Evolutionary conservation across 2,888 invertebrate species (phyloP).

Genomic region (Nasonia oneida): DNA sequence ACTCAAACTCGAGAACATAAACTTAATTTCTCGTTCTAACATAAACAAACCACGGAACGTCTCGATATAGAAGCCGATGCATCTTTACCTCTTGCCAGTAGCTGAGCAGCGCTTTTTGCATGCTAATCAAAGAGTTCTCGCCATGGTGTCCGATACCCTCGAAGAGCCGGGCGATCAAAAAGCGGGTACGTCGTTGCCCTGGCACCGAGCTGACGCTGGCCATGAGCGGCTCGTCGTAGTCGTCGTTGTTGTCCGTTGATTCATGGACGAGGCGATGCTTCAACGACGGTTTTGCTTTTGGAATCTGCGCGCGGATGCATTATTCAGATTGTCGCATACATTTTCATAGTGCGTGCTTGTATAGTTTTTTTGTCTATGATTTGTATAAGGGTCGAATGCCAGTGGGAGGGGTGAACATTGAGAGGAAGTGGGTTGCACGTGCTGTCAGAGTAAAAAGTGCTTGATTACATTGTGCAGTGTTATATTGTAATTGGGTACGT

Average conservation of each 20-base stretch:
- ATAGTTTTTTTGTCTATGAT: background rate
- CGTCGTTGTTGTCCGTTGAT: background rate
- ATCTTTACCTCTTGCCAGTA: slow-evolving; percentile 57
- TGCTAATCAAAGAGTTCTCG: slow-evolving; percentile 40
- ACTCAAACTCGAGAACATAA: background rate
- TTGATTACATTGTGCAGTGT: background rate
- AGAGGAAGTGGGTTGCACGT: background rate
- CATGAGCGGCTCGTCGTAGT: slow-evolving; percentile 42
- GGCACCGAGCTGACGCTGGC: background rate
- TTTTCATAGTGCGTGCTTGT: slow-evolving; percentile 15
- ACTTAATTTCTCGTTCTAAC: background rate
- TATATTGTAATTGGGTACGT: background rate
- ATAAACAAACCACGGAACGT: background rate
- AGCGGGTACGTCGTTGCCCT: background rate
- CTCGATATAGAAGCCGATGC: background rate
- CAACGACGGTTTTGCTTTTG: slow-evolving; percentile 37
- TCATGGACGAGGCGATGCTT: slow-evolving; percentile 17
- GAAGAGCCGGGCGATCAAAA: slow-evolving; percentile 50
- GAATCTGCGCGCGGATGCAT: slow-evolving; percentile 51
- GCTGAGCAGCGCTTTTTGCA: slow-evolving; percentile 47
- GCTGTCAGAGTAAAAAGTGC: background rate
- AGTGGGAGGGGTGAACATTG: background rate
- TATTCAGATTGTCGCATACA: slow-evolving; percentile 42
- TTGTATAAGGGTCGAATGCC: background rate
- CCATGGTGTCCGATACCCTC: slow-evolving; percentile 23